phyloP scores from a whole-genome alignment of 1,140 invertebrate species.

The Drosophila mojavensis region DNA sequence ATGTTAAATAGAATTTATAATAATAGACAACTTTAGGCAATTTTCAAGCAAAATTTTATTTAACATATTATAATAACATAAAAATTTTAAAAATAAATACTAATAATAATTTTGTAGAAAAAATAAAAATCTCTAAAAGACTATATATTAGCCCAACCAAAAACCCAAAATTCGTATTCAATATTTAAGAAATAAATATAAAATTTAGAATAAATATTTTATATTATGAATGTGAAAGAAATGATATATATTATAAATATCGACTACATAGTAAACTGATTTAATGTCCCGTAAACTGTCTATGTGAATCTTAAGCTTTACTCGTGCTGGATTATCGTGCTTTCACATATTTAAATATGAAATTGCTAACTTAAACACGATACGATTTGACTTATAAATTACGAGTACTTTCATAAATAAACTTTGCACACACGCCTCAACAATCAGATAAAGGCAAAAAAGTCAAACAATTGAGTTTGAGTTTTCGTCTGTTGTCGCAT shows the following conservation, averaged over 20 bases:
- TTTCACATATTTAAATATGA: conserved; percentile 29
- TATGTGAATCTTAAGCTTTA: background rate
- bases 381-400: conserved; percentile 47
- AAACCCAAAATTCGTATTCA: too few relatives aligned
- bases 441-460: conserved; percentile 17
- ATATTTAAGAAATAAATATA: too few relatives aligned
- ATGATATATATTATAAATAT: too few relatives aligned
- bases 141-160: too few relatives aligned
- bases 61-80: too few relatives aligned
- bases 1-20: background rate
- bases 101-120: too few relatives aligned
- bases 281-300: background rate
- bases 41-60: too few relatives aligned
- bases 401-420: conserved; percentile 48
- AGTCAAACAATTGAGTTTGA: conserved; percentile 35
- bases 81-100: too few relatives aligned
- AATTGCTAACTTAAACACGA: conserved; percentile 39
- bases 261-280: too few relatives aligned
- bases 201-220: too few relatives aligned
- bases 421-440: conserved; percentile 35
- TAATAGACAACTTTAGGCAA: background rate
- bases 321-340: conserved; percentile 15
- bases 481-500: conserved; percentile 23
- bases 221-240: too few relatives aligned
- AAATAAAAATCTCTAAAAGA: too few relatives aligned